Conservation (phyloP, 2,888 invertebrate genomes). For the Drosophila formosana region DNA sequence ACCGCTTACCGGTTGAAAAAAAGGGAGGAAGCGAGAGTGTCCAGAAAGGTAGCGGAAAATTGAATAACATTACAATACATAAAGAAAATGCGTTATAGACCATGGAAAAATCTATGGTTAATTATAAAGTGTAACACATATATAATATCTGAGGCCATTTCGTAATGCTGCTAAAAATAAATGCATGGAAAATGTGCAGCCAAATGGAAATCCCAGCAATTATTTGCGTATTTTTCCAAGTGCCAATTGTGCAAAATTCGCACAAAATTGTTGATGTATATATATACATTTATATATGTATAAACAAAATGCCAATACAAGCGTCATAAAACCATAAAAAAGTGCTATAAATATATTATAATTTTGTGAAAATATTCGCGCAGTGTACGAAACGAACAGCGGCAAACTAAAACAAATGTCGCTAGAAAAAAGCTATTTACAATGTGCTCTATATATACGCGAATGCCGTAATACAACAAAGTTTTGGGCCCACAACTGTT, state of each 20-base stretch:
- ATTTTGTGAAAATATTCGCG: constrained; percentile 26
- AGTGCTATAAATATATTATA: constrained; percentile 34
- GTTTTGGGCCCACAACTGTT: constrained; percentile 38
- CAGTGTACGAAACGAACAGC: constrained; percentile 6
- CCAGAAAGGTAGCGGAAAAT: constrained; percentile 17
- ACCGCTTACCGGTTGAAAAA: background rate
- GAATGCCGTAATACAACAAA: constrained; percentile 3
- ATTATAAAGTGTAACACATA: constrained; percentile 6
- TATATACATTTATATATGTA: constrained; percentile 4
- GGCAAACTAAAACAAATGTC: constrained; percentile 12
- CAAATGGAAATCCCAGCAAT: constrained; percentile 41
- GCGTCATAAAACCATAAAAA: constrained; percentile 27
- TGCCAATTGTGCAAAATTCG: constrained; percentile 48
- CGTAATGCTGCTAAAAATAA: constrained; percentile 74
- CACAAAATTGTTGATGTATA: constrained; percentile 18
- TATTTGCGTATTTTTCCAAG: constrained; percentile 19
- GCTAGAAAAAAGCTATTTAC: constrained; percentile 17
- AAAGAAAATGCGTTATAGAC: constrained; percentile 9
- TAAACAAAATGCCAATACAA: constrained; percentile 7
- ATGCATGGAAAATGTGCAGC: constrained; percentile 67
- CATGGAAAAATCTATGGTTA: constrained; percentile 24
- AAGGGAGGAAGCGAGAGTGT: background rate
- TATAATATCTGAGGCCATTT: constrained; percentile 36
- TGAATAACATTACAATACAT: constrained; percentile 5
- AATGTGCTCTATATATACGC: constrained; percentile 16